A percentile compares a stretch with the other conserved stretches of the same genome.
Conservation (phyloP, 2,113 vertebrate genomes). For the Aptenodytes patagonicus region DNA sequence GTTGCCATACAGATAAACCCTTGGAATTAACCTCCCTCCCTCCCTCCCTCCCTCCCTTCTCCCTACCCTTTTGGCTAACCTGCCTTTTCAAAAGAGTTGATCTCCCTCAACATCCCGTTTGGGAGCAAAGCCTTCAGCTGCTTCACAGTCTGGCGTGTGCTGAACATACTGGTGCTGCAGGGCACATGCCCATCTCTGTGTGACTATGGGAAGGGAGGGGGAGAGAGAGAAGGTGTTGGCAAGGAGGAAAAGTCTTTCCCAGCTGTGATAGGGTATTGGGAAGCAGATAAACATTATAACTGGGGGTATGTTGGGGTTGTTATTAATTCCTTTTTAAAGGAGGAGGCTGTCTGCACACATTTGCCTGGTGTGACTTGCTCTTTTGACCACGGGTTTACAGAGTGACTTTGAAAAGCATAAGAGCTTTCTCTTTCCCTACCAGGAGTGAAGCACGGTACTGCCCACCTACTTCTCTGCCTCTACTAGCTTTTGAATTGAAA, state of each 20-base stretch:
- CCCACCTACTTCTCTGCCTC: not conserved
- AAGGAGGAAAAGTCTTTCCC: not conserved
- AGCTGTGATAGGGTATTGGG: not conserved
- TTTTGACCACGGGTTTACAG: not conserved
- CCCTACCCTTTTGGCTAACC: not conserved
- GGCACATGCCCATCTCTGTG: fast-evolving
- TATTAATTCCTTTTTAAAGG: not conserved
- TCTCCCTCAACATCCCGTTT: not conserved
- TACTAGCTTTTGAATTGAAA: not conserved
- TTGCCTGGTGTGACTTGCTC: not conserved
- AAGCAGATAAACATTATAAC: not conserved
- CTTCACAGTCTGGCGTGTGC: not conserved
- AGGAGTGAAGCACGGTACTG: not conserved
- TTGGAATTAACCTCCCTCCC: not conserved
- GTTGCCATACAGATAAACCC: not conserved
- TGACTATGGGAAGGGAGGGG: not conserved
- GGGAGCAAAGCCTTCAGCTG: not conserved
- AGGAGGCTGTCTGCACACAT: not conserved
- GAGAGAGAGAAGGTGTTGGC: not conserved
- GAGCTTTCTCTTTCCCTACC: not conserved
- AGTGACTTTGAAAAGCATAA: not conserved
- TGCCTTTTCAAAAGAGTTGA: not conserved
- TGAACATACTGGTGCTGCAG: not conserved
- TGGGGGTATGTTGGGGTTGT: not conserved
- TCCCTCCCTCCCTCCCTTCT: not conserved